Evolutionary conservation across 2,797 vertebrate species (phyloP).

Genomic region (Oreochromis grahami): DNA sequence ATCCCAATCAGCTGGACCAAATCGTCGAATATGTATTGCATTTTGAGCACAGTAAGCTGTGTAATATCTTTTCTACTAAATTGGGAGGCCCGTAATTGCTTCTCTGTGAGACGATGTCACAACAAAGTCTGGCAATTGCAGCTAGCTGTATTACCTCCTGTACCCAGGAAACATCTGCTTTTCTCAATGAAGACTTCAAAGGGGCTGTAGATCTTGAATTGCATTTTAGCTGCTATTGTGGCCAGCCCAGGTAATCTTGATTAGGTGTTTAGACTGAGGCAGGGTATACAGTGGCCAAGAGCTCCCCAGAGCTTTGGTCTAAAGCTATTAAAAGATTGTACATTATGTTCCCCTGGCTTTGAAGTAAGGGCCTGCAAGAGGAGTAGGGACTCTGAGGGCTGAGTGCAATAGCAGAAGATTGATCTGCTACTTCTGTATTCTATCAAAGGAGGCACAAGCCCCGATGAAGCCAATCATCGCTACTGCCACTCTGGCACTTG

Average conservation of each 20-base stretch:
- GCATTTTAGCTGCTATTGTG: constrained; percentile 99
- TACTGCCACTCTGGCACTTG: constrained; percentile 71
- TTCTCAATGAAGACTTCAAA: constrained; percentile 97
- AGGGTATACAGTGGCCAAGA: constrained; percentile 91
- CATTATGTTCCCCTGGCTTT: constrained; percentile 99
- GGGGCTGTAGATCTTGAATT: constrained; percentile 93
- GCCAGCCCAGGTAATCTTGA: constrained; percentile 95
- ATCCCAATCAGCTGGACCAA: constrained; percentile 97
- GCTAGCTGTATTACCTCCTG: constrained; percentile 93
- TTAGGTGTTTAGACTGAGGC: constrained; percentile 99
- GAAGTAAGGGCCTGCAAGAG: constrained; percentile 94
- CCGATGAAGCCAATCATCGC: constrained; percentile 78
- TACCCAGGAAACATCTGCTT: constrained; percentile 94
- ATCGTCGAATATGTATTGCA: constrained; percentile 95
- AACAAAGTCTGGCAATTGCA: constrained; percentile 98
- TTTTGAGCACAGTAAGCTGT: constrained; percentile 98
- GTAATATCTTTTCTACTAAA: constrained; percentile 98
- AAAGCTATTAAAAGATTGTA: constrained; percentile 99
- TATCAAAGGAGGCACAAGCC: constrained; percentile 85
- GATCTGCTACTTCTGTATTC: constrained; percentile 84
- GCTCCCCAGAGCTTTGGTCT: constrained; percentile 94
- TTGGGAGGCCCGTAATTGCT: constrained; percentile 95
- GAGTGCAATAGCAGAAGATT: constrained; percentile 93
- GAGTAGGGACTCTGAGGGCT: constrained; percentile 84
- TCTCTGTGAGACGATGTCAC: constrained; percentile 90